Evolutionary conservation across 2,888 invertebrate genomes (phyloP), one percentile per base, ranked within the genome.

Genomic region (Drosophila gaucha): DNA sequence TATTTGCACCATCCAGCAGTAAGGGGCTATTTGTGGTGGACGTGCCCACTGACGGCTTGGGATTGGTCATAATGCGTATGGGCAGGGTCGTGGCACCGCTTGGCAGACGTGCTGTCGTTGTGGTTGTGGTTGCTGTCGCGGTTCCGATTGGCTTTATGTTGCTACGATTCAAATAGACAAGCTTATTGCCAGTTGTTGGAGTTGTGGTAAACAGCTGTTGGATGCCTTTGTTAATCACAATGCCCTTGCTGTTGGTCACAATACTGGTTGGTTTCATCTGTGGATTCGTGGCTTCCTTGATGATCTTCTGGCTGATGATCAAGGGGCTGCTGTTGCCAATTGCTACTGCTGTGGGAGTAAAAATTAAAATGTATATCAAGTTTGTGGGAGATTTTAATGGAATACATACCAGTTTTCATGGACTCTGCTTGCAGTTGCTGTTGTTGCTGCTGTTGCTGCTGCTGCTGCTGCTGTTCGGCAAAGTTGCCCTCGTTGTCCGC

Each of bases 401-500:
- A 12, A 6, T 8, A 9, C 12, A 76, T 62, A 88, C 87, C 64
- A 49, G 64, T 58, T 63, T 56, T 86, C 44, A 63, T 28, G 56
- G 30, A 54, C 16, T 47, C 46, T 4, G 8, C 14, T 14, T 31
- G 46, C 18, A 22, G 46, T 2, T 60, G 58, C 2, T 58, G 55
- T 3, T 67, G 43, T 36, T 56, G 50, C 6, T 18, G 68, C 43
- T 12, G 73, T 54, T 9, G 83, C 44, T 51, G 49, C 14, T 65
- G 56, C 10, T 77, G 87, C 76, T 54, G 85, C 69, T 80, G 73
- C 78, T 78, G 74, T 1, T 83, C 88, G 3, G 78, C 62, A 18
- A 86, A 75, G 38, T 80, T 92, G 2, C 92, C 92, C 31, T 92
- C 91, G 69, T 94, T 94, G 73, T 94, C 94, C 1, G 94, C 94